A percentile compares a stretch with the other conserved stretches of the same genome.
phyloP scores from a whole-genome alignment of 2,113 vertebrate species.

The Aptenodytes forsteri region DNA sequence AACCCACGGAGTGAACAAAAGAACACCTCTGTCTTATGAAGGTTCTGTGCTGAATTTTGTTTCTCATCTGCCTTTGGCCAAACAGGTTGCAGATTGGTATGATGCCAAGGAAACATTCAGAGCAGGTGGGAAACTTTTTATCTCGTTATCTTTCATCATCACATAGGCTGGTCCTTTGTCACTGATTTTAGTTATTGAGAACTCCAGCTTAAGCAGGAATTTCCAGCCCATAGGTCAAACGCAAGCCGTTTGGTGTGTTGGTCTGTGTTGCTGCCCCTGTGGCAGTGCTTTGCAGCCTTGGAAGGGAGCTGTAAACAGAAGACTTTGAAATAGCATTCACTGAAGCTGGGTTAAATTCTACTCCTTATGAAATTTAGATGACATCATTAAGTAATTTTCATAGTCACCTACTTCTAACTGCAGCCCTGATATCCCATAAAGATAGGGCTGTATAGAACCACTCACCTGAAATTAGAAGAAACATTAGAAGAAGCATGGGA shows the following conservation, averaged over 20 bases:
- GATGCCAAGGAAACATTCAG: not conserved
- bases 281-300: not conserved
- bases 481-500: not conserved
- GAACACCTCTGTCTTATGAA: not conserved
- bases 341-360: not conserved
- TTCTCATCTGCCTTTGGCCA: not conserved
- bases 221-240: not conserved
- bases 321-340: not conserved
- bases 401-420: not conserved
- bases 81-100: not conserved
- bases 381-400: not conserved
- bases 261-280: not conserved
- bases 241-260: fast-evolving
- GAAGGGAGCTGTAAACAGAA: not conserved
- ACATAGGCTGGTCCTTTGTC: not conserved
- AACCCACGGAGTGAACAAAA: not conserved
- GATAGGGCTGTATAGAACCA: not conserved
- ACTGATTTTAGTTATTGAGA: not conserved
- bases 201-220: not conserved
- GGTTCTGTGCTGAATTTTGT: not conserved
- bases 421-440: not conserved
- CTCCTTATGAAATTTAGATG: not conserved
- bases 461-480: not conserved
- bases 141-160: not conserved
- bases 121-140: not conserved